phyloP scores from a whole-genome alignment of 1,140 invertebrate genomes.

The Aporrectodea caliginosa region DNA sequence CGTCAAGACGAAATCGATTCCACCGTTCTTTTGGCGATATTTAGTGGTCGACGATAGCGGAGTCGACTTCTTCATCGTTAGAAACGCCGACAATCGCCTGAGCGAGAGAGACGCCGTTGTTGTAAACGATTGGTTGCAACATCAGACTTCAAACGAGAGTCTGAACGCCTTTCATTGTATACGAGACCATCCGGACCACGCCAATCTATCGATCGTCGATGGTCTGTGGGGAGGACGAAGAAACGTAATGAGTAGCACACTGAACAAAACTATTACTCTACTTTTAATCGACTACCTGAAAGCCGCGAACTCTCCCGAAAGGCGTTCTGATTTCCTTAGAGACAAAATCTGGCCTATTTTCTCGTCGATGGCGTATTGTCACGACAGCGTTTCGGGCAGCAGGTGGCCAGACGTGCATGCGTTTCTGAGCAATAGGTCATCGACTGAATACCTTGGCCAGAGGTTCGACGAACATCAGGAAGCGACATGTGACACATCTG shows the following conservation, averaged over 20 bases:
- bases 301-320: background rate
- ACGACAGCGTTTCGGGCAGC: constrained; percentile 9
- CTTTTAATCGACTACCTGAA: background rate
- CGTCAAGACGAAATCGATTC: constrained; percentile 1
- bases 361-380: background rate
- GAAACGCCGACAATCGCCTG: constrained; percentile 43
- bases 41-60: constrained; percentile 42
- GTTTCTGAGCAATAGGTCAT: background rate
- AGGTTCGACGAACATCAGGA: background rate
- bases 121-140: constrained; percentile 42
- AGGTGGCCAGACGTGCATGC: background rate
- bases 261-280: background rate
- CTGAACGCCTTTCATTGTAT: constrained; percentile 42
- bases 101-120: constrained; percentile 43
- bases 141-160: background rate
- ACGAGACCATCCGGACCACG: constrained; percentile 43
- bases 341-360: background rate
- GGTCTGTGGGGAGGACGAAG: constrained; percentile 15
- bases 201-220: background rate
- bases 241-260: background rate
- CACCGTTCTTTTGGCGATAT: constrained; percentile 40
- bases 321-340: background rate
- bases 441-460: background rate
- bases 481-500: no score
- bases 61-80: constrained; percentile 43